Evolutionary conservation across 2,797 vertebrate genomes (phyloP).

Genomic region (Cossypha polioptera): DNA sequence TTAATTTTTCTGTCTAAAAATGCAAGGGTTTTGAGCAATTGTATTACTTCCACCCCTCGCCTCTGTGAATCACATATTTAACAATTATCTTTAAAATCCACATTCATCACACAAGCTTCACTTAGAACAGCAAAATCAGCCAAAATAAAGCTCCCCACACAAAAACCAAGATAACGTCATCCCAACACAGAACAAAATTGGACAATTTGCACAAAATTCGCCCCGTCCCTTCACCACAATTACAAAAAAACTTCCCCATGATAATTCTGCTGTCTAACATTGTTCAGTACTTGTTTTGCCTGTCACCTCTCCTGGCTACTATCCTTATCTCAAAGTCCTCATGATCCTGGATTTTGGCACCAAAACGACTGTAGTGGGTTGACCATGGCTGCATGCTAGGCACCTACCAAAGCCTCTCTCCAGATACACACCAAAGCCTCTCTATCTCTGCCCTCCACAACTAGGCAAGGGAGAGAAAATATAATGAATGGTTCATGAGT

Average conservation of each 20-base stretch:
- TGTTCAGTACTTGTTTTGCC: accelerated
- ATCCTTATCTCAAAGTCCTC: background rate
- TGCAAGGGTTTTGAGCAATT: background rate
- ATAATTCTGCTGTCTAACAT: background rate
- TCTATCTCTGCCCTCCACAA: background rate
- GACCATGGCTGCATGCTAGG: background rate
- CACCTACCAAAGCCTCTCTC: background rate
- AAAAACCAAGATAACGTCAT: background rate
- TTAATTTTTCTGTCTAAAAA: background rate
- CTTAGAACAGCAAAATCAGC: background rate
- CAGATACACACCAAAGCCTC: background rate
- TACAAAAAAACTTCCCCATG: background rate
- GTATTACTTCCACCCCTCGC: accelerated
- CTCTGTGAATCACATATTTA: background rate
- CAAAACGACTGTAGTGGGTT: background rate
- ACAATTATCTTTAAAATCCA: background rate
- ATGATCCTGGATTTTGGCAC: background rate
- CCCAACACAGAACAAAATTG: background rate
- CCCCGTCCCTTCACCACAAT: background rate
- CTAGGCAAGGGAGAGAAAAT: background rate
- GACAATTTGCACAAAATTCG: background rate
- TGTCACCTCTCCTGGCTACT: background rate
- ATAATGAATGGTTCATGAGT: background rate
- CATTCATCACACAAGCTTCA: background rate
- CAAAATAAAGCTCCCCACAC: background rate